Percentiles rank a stretch among this genome's conserved stretches.
phyloP scores from a whole-genome alignment of 2,888 invertebrate genomes.

The Panopea generosa region DNA sequence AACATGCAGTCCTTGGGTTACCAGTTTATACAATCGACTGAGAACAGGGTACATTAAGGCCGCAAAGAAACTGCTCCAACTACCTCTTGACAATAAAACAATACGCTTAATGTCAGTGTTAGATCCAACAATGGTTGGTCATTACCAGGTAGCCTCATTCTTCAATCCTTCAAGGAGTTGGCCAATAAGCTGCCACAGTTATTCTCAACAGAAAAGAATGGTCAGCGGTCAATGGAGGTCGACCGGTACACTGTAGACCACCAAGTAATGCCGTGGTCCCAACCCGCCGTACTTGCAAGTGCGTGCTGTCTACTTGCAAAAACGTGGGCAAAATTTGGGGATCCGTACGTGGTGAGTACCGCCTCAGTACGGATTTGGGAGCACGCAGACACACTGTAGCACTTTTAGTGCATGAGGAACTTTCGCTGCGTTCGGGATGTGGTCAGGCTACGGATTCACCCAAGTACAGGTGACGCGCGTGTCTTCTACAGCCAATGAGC shows the following conservation, averaged over 20 bases:
- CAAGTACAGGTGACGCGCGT: too few relatives aligned
- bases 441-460: too few relatives aligned
- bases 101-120: conserved; percentile 26
- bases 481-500: too few relatives aligned
- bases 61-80: conserved; percentile 24
- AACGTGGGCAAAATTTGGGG: too few relatives aligned
- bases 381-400: too few relatives aligned
- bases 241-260: conserved; percentile 22
- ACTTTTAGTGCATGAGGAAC: too few relatives aligned
- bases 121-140: conserved; percentile 33
- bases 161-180: conserved; percentile 12
- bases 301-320: too few relatives aligned
- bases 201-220: conserved; percentile 14
- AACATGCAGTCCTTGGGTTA: conserved; percentile 26
- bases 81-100: conserved; percentile 22
- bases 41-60: conserved; percentile 26
- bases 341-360: too few relatives aligned
- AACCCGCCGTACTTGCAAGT: too few relatives aligned
- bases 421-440: too few relatives aligned
- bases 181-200: neutral
- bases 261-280: too few relatives aligned
- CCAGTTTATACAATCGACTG: conserved; percentile 15
- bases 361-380: too few relatives aligned
- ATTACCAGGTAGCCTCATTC: conserved; percentile 11
- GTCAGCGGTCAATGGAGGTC: conserved; percentile 8